These are phyloP conservation scores for Naso thynnoides DNA, from an alignment of 2,797 vertebrate species.

Conservation along the genomic window DNA sequence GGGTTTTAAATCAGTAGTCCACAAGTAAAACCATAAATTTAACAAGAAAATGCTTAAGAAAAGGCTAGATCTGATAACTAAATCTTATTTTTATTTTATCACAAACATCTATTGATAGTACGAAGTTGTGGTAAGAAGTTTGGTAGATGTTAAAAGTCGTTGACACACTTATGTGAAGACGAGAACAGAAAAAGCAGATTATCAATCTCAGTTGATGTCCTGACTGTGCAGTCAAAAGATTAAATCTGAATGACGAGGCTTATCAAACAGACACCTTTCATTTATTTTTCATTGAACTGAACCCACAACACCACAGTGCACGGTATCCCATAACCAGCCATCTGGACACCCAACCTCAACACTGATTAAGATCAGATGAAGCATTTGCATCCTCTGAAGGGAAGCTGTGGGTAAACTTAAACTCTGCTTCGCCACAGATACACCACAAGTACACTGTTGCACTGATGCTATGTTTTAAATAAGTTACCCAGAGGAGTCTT, in stretches of 20 bases:
- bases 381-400: neutral
- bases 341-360: conserved; percentile 2
- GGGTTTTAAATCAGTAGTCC: too few species aligned
- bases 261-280: conserved; percentile 3
- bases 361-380: conserved; percentile 4
- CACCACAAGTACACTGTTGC: neutral
- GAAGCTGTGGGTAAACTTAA: neutral
- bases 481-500: neutral
- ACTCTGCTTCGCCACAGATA: neutral
- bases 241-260: neutral
- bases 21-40: too few species aligned
- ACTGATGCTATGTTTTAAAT: neutral
- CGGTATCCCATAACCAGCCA: neutral
- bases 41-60: too few species aligned
- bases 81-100: too few species aligned
- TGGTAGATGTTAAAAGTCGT: neutral
- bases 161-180: neutral
- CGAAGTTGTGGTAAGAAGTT: neutral
- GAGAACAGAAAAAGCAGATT: neutral
- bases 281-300: conserved; percentile 25
- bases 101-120: neutral
- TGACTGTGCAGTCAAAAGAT: neutral
- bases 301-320: conserved; percentile 4
- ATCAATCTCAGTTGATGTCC: neutral
- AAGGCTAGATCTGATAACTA: too few species aligned